Base-by-base conservation (phyloP, 2,113 vertebrate species). In the Cavia porcellus region DNA sequence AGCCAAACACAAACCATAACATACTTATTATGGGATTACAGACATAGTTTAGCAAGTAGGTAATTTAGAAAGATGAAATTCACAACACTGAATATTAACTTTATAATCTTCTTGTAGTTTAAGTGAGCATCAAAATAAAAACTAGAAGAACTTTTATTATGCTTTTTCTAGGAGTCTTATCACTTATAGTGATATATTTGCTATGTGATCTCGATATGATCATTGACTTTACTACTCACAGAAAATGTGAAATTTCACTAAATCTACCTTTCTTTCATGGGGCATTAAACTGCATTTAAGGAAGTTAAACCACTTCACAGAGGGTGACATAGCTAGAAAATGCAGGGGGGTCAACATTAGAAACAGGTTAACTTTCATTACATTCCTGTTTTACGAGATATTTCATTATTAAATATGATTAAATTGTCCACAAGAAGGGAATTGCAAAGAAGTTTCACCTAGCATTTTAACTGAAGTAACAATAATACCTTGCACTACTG, bases 391-490 rank as follows among this genome's bases (percentile, higher is more conserved):
- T 87, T 77, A 61, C 10, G 13, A 77, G 50, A n/a, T 59, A 83
- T 28, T 68, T 25, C 9, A 50, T 50, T 9, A 5, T 50, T 42
- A 42, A 19, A 19, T 75, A 50, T 42, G 32, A 81, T 82, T 42
- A 61, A 91, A 52, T 62, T 92, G 45, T 72, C 6, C 42, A 20
- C 32, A 72, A 64, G 6, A 64, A 38, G 86, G 47, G 13, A 80
- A 72, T 28, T 10, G 25, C 19, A 95, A 86, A 20, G 3, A 57
- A 88, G 57, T 77, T 45, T 94, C 28, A 68, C 19, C 25, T 61
- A 91, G 10, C 14, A 77, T 75, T 94, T 86, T 93, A 90, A 61
- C 10, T 55, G n/a, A 93, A 70, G 68, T 89, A 55, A 70, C 19
- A 77, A 50, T 59, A 66, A 83, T 28, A 50, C 6, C 10, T 89